Conservation (phyloP, 64 coral and sea anemone genomes). For the Platygyra sinensis region DNA sequence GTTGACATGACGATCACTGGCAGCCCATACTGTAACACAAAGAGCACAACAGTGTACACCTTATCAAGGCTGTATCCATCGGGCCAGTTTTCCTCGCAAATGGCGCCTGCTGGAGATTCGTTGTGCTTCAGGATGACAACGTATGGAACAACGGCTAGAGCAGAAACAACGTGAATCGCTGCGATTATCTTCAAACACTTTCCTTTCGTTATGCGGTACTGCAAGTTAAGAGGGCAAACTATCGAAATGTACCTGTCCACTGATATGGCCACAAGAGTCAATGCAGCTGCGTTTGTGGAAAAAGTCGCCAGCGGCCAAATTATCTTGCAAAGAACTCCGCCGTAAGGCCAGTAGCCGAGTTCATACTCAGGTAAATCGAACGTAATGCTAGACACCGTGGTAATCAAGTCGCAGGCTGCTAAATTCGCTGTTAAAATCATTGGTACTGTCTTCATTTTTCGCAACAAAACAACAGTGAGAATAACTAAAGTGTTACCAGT, state of each 20-base stretch:
- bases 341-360: slow-evolving; percentile 75
- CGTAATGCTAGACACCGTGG: slow-evolving; percentile 78
- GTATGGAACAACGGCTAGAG: slow-evolving; percentile 60
- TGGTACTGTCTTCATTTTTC: slow-evolving; percentile 79
- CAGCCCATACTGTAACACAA: slow-evolving; percentile 73
- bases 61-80: slow-evolving; percentile 33
- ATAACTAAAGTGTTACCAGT: slow-evolving; percentile 77
- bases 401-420: slow-evolving; percentile 75
- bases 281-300: slow-evolving; percentile 69
- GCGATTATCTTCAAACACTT: slow-evolving; percentile 52
- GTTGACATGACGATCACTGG: slow-evolving; percentile 72
- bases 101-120: not conserved
- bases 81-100: slow-evolving; percentile 64
- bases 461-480: slow-evolving; percentile 65
- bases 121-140: slow-evolving; percentile 20
- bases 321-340: slow-evolving; percentile 60
- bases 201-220: slow-evolving; percentile 69
- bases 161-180: slow-evolving; percentile 47
- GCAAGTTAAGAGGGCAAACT: slow-evolving; percentile 80
- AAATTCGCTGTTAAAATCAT: slow-evolving; percentile 87
- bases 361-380: slow-evolving; percentile 67
- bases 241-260: slow-evolving; percentile 74
- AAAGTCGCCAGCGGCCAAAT: slow-evolving; percentile 76
- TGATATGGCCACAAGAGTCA: slow-evolving; percentile 83
- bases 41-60: slow-evolving; percentile 74